Percentiles rank a stretch among this genome's conserved stretches.
These are phyloP conservation scores for Alethe diademata DNA, from an alignment of 2,113 vertebrate genomes.

Conservation along the genomic window DNA sequence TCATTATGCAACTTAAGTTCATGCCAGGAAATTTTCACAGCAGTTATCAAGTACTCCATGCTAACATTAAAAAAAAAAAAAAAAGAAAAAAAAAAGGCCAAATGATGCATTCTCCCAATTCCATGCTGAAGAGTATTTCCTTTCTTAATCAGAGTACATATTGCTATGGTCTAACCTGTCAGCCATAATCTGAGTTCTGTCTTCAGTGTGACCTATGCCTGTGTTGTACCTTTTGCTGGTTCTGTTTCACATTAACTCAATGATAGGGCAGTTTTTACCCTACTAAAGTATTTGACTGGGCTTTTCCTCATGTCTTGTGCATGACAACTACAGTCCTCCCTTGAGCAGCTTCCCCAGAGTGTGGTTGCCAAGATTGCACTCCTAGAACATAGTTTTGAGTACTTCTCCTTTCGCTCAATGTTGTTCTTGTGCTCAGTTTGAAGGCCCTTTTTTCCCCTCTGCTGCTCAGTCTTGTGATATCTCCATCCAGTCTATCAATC, in stretches of 20 bases:
- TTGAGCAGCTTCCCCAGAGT: background rate
- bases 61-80: background rate
- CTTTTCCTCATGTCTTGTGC: background rate
- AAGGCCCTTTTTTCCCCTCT: background rate
- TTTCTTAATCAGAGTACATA: background rate
- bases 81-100: background rate
- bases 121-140: background rate
- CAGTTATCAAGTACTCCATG: background rate
- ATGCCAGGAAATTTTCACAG: background rate
- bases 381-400: background rate
- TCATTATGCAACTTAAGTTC: background rate
- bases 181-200: background rate
- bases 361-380: background rate
- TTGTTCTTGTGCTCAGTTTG: background rate
- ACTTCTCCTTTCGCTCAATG: rapidly evolving
- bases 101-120: background rate
- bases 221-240: background rate
- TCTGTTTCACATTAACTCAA: constrained; percentile 13
- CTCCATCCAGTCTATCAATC: background rate
- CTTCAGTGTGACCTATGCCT: background rate
- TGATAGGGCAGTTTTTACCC: background rate
- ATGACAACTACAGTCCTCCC: background rate
- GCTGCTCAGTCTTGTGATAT: rapidly evolving
- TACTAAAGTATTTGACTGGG: background rate
- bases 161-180: background rate